Evolutionary conservation across 2,113 vertebrate species (phyloP), one percentile per base, ranked within the genome.

Genomic region (Oenanthe melanoleuca): DNA sequence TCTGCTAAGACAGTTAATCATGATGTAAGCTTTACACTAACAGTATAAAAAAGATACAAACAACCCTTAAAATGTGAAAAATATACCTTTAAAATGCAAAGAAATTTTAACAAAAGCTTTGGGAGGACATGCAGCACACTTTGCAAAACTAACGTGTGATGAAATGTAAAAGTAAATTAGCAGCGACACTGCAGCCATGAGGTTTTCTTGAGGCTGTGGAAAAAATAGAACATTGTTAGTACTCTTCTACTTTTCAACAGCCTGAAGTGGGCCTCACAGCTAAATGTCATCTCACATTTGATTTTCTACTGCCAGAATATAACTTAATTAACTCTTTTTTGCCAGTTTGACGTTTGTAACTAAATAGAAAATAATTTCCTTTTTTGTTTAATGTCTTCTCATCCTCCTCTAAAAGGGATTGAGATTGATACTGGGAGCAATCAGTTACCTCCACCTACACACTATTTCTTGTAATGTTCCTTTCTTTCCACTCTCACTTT

Each of bases 151-250:
- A 89, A 92, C 0, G 33, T 83, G 66, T 87, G 93, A 97, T 89
- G 89, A 97, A 97, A 91, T 55, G 34, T 44, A 96, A 97, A 86
- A 82, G 89, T 72, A 97, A 97, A 94, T 95, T 91, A 96, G 78
- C 92, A 93, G 83, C 8, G 88, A 96, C 92, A 95, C 66, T 53
- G 64, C 52, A 93, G 94, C 94, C 93, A 92, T 70, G 72, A 97
- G 60, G 86, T 94, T 78, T 72, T 88, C 92, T 95, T 61, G 74
- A 67, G 80, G 95, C 95, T 94, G 71, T 90, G 86, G 91, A 95
- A 85, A 90, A 97, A 96, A 98, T 66, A 97, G 94, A 93, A 96
- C 59, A 40, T n/a, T 65, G 94, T 92, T 96, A 92, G 88, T 88
- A 92, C 74, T 93, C 72, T 47, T 50, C 88, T 95, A 96, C 72